phyloP scores from a whole-genome alignment of 2,888 invertebrate genomes.

The Isoperla grammatica region DNA sequence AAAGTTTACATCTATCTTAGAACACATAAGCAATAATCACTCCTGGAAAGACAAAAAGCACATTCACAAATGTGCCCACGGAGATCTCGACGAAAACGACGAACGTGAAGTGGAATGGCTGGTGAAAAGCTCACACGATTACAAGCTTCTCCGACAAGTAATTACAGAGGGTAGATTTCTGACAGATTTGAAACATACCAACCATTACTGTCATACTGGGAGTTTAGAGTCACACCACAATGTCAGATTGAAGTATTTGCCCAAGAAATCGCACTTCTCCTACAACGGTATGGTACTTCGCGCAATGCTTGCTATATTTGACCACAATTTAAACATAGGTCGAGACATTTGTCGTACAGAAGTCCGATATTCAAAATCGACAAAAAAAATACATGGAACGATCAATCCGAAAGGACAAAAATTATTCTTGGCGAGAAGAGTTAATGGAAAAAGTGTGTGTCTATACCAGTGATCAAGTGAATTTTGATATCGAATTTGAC shows the following conservation, averaged over 20 bases:
- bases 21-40: background rate
- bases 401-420: too few species aligned
- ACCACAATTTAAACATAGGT: too few species aligned
- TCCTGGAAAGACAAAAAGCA: background rate
- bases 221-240: conserved; percentile 4
- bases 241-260: background rate
- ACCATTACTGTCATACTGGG: conserved; percentile 2
- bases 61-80: background rate
- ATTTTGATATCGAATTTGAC: too few species aligned
- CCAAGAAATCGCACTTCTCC: too few species aligned
- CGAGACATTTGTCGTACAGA: too few species aligned
- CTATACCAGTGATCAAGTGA: too few species aligned
- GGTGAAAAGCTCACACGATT: background rate
- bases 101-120: background rate
- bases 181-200: background rate
- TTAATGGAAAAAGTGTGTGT: too few species aligned
- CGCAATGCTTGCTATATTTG: too few species aligned
- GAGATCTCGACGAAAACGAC: background rate
- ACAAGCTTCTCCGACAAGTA: background rate
- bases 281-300: too few species aligned
- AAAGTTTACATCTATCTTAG: background rate
- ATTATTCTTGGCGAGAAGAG: too few species aligned
- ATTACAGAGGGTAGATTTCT: background rate
- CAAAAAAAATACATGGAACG: too few species aligned
- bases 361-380: too few species aligned